Base-by-base conservation (phyloP, 2,797 vertebrate species). In the Aldrovandia affinis region DNA sequence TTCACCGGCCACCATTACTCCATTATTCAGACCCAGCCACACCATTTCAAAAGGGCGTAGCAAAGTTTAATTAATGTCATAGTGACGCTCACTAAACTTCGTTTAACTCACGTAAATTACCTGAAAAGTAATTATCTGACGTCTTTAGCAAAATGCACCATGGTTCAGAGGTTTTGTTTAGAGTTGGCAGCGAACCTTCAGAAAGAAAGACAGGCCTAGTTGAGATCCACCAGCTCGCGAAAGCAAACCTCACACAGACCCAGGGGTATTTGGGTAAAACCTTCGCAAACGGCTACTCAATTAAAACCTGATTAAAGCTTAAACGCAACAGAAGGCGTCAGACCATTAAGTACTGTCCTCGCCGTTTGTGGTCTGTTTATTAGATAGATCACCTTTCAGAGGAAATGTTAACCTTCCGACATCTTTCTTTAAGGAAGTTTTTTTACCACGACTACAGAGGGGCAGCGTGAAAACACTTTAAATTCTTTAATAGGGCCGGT, bases 261-360 rank as follows among this genome's bases (percentile, higher is more conserved):
- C 52, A 57, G 54, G 78, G 22, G 54, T 30, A 57, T 36, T 80
- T 33, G 78, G 78, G 54, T 57, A 80, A 36, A 55, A 80, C 22
- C 30, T 28, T 57, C 8, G 30, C 18, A 44, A 39, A 47, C 39
- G 50, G 63, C 81, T 82, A 47, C 30, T 82, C 81, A 65, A 47
- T 65, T 52, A 82, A 28, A 50, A 52, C 42, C 59, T 52, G 70
- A 82, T 65, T 82, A 82, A 82, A 82, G 33, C 70, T 68, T 68
- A 47, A 82, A 68, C 81, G 30, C 81, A 82, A 68, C 59, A 82
- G 81, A 82, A 68, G 81, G 61, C 28, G 4, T 82, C 44, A 82
- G 20, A 68, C 30, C 81, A 82, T 82, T 68, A 68, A 47, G 81
- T 25, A 68, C 25, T 65, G 20, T 10, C 55, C 54, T 39, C 54